A percentile compares a stretch with the other conserved stretches of the same genome.
phyloP scores from a whole-genome alignment of 2,888 invertebrate genomes.

The Apantesis nais region DNA sequence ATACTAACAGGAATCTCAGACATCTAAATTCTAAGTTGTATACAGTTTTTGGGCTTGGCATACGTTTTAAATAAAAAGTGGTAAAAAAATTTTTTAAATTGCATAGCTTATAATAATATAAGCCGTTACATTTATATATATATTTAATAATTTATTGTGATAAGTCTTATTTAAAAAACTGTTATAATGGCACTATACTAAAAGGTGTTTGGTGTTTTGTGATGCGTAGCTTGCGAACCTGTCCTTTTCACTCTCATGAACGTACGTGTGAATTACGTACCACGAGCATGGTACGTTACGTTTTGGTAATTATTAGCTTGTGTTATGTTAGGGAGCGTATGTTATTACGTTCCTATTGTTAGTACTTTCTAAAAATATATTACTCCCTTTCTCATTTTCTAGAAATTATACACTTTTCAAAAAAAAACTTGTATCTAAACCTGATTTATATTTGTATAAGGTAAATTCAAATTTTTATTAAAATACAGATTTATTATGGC shows the following conservation, averaged over 20 bases:
- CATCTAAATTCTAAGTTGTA: too few relatives aligned
- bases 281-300: constrained; percentile 2
- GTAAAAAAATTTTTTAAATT: background rate
- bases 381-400: background rate
- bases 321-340: background rate
- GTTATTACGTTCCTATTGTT: background rate
- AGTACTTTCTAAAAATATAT: background rate
- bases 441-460: too few relatives aligned
- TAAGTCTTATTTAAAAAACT: background rate
- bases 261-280: background rate
- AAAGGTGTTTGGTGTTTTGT: background rate
- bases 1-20: too few relatives aligned
- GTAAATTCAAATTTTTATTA: too few relatives aligned
- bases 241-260: constrained; percentile 1
- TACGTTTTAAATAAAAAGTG: background rate
- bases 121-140: background rate
- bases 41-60: too few relatives aligned
- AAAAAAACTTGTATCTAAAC: background rate
- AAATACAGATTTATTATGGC: background rate
- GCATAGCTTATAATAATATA: background rate
- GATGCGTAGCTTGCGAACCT: constrained; percentile 4
- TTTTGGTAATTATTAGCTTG: constrained; percentile 2
- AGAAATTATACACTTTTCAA: background rate
- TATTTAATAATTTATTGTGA: background rate
- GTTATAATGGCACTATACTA: constrained; percentile 1